phyloP scores from a whole-genome alignment of 1,140 invertebrate species.

The Panagrolaimus sp. region DNA sequence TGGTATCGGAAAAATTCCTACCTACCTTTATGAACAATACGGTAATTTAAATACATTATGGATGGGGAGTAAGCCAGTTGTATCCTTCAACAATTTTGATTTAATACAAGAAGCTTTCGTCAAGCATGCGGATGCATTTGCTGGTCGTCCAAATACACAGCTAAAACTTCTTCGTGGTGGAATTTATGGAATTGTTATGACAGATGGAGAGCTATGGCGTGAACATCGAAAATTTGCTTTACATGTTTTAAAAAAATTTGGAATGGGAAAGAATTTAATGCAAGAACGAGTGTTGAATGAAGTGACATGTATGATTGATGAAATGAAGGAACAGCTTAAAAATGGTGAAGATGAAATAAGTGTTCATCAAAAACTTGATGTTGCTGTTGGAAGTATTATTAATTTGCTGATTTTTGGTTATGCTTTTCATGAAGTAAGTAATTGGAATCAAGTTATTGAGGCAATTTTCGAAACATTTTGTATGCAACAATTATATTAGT shows the following conservation, averaged over 20 bases:
- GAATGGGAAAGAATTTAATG: slow-evolving; percentile 34
- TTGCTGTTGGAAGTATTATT: slow-evolving; percentile 24
- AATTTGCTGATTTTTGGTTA: slow-evolving; percentile 21
- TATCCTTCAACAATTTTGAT: slow-evolving; percentile 19
- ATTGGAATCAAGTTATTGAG: too few relatives aligned
- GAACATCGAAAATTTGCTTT: slow-evolving; percentile 28
- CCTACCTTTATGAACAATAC: slow-evolving; percentile 12
- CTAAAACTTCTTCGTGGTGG: slow-evolving; percentile 8
- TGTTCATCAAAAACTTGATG: slow-evolving; percentile 16
- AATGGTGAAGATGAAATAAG: background rate
- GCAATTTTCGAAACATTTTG: too few relatives aligned
- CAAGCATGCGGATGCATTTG: slow-evolving; percentile 18
- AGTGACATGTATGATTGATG: background rate
- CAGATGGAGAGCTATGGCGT: slow-evolving; percentile 27
- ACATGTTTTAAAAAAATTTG: slow-evolving; percentile 23
- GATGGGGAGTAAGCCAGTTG: slow-evolving; percentile 19
- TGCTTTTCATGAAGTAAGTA: background rate
- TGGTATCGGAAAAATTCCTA: too few relatives aligned
- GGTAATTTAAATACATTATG: slow-evolving; percentile 21
- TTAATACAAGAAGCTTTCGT: slow-evolving; percentile 17
- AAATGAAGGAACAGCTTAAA: slow-evolving; percentile 17
- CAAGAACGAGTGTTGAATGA: slow-evolving; percentile 17
- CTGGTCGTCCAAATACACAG: slow-evolving; percentile 1
- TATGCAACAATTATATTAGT: too few relatives aligned
- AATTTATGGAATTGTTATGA: slow-evolving; percentile 20